A percentile compares a stretch with the other conserved stretches of the same genome.
Evolutionary conservation across 2,888 invertebrate species (phyloP).

Genomic region (Mesodorylaimus sp.): DNA sequence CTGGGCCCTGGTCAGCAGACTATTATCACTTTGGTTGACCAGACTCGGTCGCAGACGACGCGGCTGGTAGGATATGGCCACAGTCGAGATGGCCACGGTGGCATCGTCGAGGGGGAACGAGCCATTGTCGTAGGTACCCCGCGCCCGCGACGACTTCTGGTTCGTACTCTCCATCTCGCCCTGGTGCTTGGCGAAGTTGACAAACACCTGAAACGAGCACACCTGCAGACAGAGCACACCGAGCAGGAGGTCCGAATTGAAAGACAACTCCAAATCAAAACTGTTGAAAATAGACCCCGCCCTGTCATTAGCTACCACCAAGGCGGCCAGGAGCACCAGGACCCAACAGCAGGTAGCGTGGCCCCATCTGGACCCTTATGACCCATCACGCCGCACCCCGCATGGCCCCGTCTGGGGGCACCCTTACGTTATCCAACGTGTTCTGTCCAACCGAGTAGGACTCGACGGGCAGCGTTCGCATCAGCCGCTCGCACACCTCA

Average conservation of each 20-base stretch:
- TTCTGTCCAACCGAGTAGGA: conserved; percentile 12
- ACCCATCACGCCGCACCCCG: too few relatives aligned
- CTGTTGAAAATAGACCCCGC: too few relatives aligned
- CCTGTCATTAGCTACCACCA: too few relatives aligned
- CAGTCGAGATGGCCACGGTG: not conserved
- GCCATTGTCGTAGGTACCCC: not conserved
- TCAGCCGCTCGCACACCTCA: not conserved
- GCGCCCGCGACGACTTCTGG: not conserved
- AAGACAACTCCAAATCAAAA: not conserved
- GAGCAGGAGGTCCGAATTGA: not conserved
- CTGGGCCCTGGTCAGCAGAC: too few relatives aligned
- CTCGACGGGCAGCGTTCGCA: conserved; percentile 2
- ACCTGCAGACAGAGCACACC: not conserved
- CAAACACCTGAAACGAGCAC: conserved; percentile 9
- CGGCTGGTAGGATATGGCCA: not conserved
- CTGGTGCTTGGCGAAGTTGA: conserved; percentile 11
- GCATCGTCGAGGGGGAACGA: not conserved
- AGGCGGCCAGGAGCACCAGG: too few relatives aligned
- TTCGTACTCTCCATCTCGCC: conserved; percentile 5
- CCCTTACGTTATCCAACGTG: conserved; percentile 11
- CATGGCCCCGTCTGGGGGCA: too few relatives aligned
- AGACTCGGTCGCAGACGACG: not conserved
- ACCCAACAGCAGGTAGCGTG: too few relatives aligned
- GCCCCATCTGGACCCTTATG: too few relatives aligned
- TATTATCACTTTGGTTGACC: too few relatives aligned